Conservation (phyloP, 2,888 invertebrate genomes). For the Eulithis prunata region DNA sequence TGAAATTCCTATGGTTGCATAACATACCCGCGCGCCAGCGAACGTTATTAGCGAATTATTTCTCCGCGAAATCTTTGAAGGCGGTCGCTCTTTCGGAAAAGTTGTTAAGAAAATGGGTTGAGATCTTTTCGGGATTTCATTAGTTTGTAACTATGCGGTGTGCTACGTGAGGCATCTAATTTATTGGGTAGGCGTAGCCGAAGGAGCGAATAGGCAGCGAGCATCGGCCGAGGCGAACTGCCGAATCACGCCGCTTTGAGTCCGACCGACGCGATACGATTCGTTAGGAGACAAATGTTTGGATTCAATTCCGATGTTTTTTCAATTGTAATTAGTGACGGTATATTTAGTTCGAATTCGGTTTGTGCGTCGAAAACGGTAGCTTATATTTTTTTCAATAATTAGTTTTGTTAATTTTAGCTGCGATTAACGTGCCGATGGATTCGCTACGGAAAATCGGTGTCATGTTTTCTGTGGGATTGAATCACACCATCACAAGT, state of each 20-base stretch:
- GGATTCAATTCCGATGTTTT: conserved; percentile 80
- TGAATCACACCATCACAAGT: conserved; percentile 33
- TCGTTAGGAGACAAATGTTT: conserved; percentile 84
- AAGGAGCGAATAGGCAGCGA: conserved; percentile 82
- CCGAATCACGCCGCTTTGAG: conserved; percentile 83
- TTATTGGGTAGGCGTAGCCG: conserved; percentile 83
- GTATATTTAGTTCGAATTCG: conserved; percentile 71
- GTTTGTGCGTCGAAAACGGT: conserved; percentile 63
- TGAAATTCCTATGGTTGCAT: conserved; percentile 85
- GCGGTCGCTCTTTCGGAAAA: conserved; percentile 83
- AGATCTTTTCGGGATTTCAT: conserved; percentile 82
- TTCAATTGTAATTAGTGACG: conserved; percentile 76
- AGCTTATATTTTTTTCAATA: conserved; percentile 64
- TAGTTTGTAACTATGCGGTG: conserved; percentile 83
- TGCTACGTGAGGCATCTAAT: conserved; percentile 80
- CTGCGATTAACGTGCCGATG: conserved; percentile 50
- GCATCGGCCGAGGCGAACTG: conserved; percentile 78
- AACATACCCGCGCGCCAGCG: conserved; percentile 80
- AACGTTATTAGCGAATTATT: conserved; percentile 83
- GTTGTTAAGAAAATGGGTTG: conserved; percentile 84
- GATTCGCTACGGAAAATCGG: conserved; percentile 43
- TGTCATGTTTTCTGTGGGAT: conserved; percentile 32
- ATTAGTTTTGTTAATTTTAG: conserved; percentile 70
- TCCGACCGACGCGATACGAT: conserved; percentile 69
- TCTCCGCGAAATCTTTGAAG: conserved; percentile 82